A percentile compares a stretch with the other conserved stretches of the same genome.
Conservation (phyloP, 2,113 vertebrate species). For the Gymnocephalus cernua region DNA sequence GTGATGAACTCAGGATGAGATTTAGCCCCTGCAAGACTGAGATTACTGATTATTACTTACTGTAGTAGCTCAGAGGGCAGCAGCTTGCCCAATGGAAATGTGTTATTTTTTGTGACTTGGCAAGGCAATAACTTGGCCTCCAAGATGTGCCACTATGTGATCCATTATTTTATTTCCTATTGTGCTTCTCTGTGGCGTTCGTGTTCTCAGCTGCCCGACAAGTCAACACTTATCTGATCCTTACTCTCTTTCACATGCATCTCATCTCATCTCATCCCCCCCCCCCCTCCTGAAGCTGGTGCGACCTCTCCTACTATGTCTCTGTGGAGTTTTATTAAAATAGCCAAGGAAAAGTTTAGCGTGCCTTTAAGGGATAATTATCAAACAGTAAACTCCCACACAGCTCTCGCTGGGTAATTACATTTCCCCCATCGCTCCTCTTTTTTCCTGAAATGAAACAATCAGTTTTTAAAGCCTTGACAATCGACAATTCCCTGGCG, state of each 20-base stretch:
- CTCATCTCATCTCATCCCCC: conserved; percentile 17
- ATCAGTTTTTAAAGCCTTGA: conserved; percentile 75
- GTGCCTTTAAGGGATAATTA: conserved; percentile 81
- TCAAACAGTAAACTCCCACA: conserved; percentile 79
- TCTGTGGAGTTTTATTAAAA: conserved; percentile 68
- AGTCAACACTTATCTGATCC: conserved; percentile 53
- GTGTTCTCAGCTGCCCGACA: conserved; percentile 41
- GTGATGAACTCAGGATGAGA: background rate
- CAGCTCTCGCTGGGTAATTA: conserved; percentile 77
- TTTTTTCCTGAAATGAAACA: conserved; percentile 64
- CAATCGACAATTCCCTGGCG: conserved; percentile 61
- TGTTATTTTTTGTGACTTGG: conserved; percentile 21
- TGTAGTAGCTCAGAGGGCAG: background rate
- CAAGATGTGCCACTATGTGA: conserved; percentile 37
- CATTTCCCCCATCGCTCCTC: conserved; percentile 63
- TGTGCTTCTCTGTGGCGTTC: conserved; percentile 12
- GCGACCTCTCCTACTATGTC: conserved; percentile 59
- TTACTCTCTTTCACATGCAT: conserved; percentile 39
- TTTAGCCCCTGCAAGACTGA: background rate
- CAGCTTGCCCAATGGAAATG: background rate
- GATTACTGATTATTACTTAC: background rate
- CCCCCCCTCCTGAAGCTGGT: conserved; percentile 29
- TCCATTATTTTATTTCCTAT: conserved; percentile 60
- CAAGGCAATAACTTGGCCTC: conserved; percentile 36
- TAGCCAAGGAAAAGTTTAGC: conserved; percentile 76